phyloP scores from a whole-genome alignment of 2,797 vertebrate species.

The Megalops cyprinoides region DNA sequence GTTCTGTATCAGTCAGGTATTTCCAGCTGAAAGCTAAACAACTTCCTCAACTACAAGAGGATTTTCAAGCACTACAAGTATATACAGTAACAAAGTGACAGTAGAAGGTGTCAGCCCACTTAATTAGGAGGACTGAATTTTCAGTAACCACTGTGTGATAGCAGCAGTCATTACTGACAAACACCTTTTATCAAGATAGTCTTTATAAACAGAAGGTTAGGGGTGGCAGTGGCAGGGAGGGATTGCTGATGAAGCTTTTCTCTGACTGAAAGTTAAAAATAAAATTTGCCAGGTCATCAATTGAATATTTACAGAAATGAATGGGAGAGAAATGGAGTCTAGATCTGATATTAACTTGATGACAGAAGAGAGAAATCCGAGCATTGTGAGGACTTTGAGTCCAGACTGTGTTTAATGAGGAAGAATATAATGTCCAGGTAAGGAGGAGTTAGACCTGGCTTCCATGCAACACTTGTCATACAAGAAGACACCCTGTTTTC shows the following conservation, averaged over 20 bases:
- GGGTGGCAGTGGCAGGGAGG: too few species aligned
- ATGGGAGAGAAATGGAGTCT: neutral
- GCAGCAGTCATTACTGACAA: slow-evolving; percentile 30
- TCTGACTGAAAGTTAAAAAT: slow-evolving; percentile 26
- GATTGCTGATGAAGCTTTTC: neutral
- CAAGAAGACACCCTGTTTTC: neutral
- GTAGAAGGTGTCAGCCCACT: slow-evolving; percentile 11
- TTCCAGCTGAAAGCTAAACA: slow-evolving; percentile 18
- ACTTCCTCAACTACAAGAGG: slow-evolving; percentile 22
- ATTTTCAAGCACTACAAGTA: slow-evolving; percentile 19
- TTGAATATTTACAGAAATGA: neutral
- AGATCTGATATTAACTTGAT: neutral
- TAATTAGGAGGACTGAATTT: slow-evolving; percentile 23
- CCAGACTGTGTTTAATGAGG: slow-evolving; percentile 24
- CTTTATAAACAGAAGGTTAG: slow-evolving; percentile 3
- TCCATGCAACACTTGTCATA: neutral
- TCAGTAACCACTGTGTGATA: slow-evolving; percentile 2
- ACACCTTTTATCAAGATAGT: slow-evolving; percentile 14
- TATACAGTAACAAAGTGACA: slow-evolving; percentile 25
- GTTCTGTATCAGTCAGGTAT: neutral
- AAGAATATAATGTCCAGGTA: neutral
- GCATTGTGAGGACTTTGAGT: neutral
- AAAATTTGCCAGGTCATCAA: slow-evolving; percentile 2
- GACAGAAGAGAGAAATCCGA: neutral
- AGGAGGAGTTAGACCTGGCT: neutral